A percentile compares a stretch with the other conserved stretches of the same genome.
Conservation (phyloP, 2,113 vertebrate species). For the Phrynosoma platyrhinos region DNA sequence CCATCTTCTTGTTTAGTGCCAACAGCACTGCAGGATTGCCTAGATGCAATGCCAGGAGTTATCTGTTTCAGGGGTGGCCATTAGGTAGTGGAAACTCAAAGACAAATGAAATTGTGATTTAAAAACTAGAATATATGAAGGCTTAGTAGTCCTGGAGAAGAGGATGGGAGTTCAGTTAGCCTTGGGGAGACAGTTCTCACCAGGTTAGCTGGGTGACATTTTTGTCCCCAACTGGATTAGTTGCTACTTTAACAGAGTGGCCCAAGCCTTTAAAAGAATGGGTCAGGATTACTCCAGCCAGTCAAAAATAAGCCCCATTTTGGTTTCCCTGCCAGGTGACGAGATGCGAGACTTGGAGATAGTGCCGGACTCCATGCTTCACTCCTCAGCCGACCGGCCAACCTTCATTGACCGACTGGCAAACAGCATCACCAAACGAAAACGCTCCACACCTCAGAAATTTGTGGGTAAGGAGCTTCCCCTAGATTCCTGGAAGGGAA, state of each 20-base stretch:
- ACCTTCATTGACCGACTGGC: slow-evolving; percentile 88
- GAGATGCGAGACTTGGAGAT: slow-evolving; percentile 88
- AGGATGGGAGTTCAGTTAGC: not conserved
- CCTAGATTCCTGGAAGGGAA: not conserved
- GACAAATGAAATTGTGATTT: not conserved
- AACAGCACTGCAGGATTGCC: not conserved
- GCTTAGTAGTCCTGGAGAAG: not conserved
- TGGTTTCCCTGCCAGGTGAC: slow-evolving; percentile 79
- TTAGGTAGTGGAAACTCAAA: not conserved
- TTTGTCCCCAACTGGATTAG: not conserved
- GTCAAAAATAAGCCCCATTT: not conserved
- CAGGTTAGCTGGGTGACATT: not conserved
- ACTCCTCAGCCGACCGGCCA: slow-evolving; percentile 87
- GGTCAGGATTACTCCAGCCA: not conserved
- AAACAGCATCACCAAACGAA: slow-evolving; percentile 93
- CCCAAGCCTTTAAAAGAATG: not conserved
- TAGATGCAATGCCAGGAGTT: not conserved
- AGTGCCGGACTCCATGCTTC: slow-evolving; percentile 85
- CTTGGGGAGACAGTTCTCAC: not conserved
- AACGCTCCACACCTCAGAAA: slow-evolving; percentile 95
- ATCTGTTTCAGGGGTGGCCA: not conserved
- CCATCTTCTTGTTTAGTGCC: not conserved
- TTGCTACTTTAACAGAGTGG: not conserved
- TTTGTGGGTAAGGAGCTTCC: slow-evolving; percentile 88
- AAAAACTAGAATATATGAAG: not conserved